These are phyloP conservation scores for Pocillopora damicornis DNA, from an alignment of 64 coral and sea anemone genomes.

Conservation along the genomic window DNA sequence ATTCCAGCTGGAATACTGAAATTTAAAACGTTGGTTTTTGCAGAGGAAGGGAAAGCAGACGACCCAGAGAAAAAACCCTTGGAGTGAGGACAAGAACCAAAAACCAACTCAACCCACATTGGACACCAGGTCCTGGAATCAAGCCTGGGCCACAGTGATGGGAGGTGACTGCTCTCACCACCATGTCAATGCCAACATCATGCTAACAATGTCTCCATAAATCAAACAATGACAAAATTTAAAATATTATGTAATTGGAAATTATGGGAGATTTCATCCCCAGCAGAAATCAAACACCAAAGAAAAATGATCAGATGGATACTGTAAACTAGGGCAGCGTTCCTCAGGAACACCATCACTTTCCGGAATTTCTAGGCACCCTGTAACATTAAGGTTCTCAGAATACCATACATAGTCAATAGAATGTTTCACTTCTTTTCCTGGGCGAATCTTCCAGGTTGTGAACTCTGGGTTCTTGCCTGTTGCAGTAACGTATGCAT, in stretches of 20 bases:
- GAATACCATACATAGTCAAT: slow-evolving; percentile 96
- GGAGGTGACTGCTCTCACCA: no score
- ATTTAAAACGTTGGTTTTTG: no score
- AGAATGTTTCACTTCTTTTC: slow-evolving; percentile 81
- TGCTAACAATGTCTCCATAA: not conserved
- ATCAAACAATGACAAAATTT: not conserved
- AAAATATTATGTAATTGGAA: not conserved
- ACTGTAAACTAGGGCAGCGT: slow-evolving; percentile 60
- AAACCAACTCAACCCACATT: no score
- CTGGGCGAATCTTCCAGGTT: slow-evolving; percentile 84
- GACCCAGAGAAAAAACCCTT: no score
- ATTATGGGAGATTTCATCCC: slow-evolving; percentile 7
- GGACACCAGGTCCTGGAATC: no score
- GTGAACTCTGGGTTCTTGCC: slow-evolving; percentile 66
- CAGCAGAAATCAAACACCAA: slow-evolving; percentile 89
- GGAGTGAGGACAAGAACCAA: no score
- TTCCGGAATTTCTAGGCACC: slow-evolving; percentile 60
- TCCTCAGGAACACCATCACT: slow-evolving; percentile 20
- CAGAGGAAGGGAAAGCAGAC: no score
- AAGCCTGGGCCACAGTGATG: no score
- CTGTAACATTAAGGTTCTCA: slow-evolving; percentile 39
- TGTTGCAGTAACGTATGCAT: slow-evolving; percentile 63
- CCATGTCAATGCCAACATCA: no score
- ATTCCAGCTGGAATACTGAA: no score
- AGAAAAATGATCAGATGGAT: slow-evolving; percentile 91